These are phyloP conservation scores for Echeneis naucrates DNA, from an alignment of 2,797 vertebrate genomes.

Conservation along the genomic window DNA sequence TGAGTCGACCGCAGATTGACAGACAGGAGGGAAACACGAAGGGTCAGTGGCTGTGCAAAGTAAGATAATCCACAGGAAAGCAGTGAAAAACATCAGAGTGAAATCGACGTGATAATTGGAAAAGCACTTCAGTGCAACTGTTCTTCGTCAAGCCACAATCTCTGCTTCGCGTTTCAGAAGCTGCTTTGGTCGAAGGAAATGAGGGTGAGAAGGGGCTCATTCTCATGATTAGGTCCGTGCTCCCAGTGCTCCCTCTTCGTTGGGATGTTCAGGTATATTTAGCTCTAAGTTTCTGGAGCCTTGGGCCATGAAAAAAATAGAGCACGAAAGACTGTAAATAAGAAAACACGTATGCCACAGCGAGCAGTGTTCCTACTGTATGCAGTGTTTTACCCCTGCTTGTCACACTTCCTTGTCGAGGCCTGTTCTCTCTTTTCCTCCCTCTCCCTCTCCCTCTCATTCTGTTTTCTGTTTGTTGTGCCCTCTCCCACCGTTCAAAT, in stretches of 20 bases:
- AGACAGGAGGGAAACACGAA: conserved; percentile 4
- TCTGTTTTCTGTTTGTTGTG: conserved; percentile 52
- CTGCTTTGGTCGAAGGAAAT: conserved; percentile 4
- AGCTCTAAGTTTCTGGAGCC: conserved; percentile 60
- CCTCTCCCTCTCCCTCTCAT: conserved; percentile 6
- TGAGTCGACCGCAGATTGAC: conserved; percentile 27
- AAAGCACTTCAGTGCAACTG: neutral
- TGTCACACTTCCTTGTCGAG: conserved; percentile 41
- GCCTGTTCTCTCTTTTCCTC: conserved; percentile 5
- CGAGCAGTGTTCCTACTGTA: conserved; percentile 51
- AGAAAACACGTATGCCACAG: conserved; percentile 55
- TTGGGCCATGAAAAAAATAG: conserved; percentile 65
- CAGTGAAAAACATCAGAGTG: conserved; percentile 14
- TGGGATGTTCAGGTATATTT: conserved; percentile 74
- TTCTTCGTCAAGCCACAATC: conserved; percentile 6
- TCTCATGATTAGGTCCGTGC: conserved; percentile 53
- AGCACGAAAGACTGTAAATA: conserved; percentile 66
- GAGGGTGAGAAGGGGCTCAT: conserved; percentile 27
- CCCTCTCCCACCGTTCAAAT: conserved; percentile 42
- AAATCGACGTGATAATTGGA: neutral
- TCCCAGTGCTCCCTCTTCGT: conserved; percentile 12
- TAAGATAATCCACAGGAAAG: neutral
- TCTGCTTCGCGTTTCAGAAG: conserved; percentile 17
- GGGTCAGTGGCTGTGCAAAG: conserved; percentile 16
- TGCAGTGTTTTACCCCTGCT: conserved; percentile 11